Evolutionary conservation across 1,140 invertebrate genomes (phyloP).

Genomic region (Heliconius melpomene): DNA sequence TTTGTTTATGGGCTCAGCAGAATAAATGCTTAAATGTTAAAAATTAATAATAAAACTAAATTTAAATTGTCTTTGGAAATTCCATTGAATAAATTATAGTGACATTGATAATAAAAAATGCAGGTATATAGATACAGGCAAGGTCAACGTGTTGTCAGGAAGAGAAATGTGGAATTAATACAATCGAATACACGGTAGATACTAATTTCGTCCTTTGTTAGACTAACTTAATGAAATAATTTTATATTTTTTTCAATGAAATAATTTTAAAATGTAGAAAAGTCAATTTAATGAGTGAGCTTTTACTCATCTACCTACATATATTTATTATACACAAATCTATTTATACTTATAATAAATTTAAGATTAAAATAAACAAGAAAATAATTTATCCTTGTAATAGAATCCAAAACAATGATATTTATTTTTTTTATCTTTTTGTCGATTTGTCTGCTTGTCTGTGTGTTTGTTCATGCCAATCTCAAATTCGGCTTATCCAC

Average conservation of each 20-base stretch:
- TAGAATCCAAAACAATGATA: too few relatives aligned
- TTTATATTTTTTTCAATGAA: neutral
- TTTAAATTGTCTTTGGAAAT: neutral
- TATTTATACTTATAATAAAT: too few relatives aligned
- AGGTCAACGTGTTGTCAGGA: constrained; percentile 10
- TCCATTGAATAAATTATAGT: neutral
- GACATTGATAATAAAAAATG: constrained; percentile 1
- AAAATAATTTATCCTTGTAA: too few relatives aligned
- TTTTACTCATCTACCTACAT: too few relatives aligned
- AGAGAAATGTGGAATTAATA: constrained; percentile 2
- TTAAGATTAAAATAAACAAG: too few relatives aligned
- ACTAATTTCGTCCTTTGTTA: neutral
- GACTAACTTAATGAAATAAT: neutral
- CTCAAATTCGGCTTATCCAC: too few relatives aligned
- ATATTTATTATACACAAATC: too few relatives aligned
- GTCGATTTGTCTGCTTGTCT: too few relatives aligned
- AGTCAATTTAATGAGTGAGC: too few relatives aligned
- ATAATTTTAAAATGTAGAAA: neutral
- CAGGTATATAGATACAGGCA: neutral
- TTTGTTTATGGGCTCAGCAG: neutral
- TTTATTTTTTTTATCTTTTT: too few relatives aligned
- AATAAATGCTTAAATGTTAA: neutral
- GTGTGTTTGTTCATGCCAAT: too few relatives aligned
- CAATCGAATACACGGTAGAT: neutral
- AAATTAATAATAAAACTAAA: neutral